These are phyloP conservation scores for Psylliodes chrysocephalus DNA, from an alignment of 2,888 invertebrate genomes.

Conservation along the genomic window DNA sequence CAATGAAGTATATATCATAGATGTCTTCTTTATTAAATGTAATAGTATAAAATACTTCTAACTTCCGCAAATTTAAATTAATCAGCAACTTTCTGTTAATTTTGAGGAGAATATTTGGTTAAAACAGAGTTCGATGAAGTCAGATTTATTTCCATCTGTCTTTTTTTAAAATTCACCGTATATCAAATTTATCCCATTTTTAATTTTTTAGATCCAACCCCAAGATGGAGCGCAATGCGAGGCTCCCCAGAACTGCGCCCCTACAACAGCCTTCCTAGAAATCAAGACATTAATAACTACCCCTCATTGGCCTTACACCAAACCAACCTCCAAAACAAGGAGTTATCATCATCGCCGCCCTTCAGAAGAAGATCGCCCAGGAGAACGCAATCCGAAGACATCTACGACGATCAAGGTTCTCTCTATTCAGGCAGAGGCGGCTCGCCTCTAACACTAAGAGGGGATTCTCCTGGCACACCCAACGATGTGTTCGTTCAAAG, in stretches of 20 bases:
- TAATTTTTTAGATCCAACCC: conserved; percentile 65
- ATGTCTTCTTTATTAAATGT: too few relatives aligned
- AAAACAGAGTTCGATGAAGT: too few relatives aligned
- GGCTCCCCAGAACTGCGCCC: conserved; percentile 69
- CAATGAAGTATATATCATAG: too few relatives aligned
- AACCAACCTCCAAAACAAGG: conserved; percentile 40
- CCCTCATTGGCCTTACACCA: conserved; percentile 59
- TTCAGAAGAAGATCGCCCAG: conserved; percentile 43
- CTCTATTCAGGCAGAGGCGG: neutral
- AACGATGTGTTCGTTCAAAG: neutral
- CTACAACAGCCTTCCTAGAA: conserved; percentile 71
- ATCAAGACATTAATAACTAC: conserved; percentile 65
- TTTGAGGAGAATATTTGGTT: too few relatives aligned
- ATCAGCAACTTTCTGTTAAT: too few relatives aligned
- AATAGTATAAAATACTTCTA: too few relatives aligned
- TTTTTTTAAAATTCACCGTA: too few relatives aligned
- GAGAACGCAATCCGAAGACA: conserved; percentile 60
- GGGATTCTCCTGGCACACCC: conserved; percentile 1
- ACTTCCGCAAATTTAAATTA: too few relatives aligned
- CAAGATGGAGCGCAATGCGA: conserved; percentile 67
- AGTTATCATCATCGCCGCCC: conserved; percentile 26
- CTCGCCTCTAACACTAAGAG: neutral
- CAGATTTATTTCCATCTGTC: too few relatives aligned
- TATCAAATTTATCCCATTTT: too few relatives aligned
- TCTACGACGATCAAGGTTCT: conserved; percentile 52